phyloP scores from a whole-genome alignment of 2,888 invertebrate genomes.

The Drosophila niveifrons region DNA sequence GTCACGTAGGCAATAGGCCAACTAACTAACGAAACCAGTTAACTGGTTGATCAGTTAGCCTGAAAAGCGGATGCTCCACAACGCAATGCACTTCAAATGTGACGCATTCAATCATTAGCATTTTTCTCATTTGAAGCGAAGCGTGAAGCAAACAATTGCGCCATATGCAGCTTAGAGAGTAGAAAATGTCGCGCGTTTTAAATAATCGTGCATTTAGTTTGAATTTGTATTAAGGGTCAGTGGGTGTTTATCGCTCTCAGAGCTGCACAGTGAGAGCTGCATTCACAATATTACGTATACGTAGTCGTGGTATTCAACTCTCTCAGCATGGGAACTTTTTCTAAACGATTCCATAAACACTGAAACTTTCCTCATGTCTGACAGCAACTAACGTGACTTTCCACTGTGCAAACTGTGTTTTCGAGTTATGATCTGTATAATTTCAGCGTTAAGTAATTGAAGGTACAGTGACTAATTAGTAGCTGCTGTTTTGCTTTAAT shows the following conservation, averaged over 20 bases:
- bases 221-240: constrained; percentile 16
- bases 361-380: background rate
- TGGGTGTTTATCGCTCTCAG: constrained; percentile 9
- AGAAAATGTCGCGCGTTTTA: constrained; percentile 3
- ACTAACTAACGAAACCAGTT: constrained; percentile 61
- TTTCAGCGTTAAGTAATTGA: background rate
- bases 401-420: background rate
- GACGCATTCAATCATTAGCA: constrained; percentile 39
- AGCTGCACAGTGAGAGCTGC: background rate
- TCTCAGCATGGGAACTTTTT: constrained; percentile 10
- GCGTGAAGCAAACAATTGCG: constrained; percentile 26
- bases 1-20: constrained; percentile 70
- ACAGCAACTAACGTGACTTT: background rate
- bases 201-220: background rate
- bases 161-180: constrained; percentile 15
- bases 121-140: constrained; percentile 33
- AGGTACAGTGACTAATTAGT: background rate
- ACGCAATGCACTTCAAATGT: constrained; percentile 14
- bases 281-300: constrained; percentile 11
- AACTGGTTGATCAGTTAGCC: constrained; percentile 18
- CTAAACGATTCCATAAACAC: background rate
- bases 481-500: too few species aligned
- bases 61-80: background rate
- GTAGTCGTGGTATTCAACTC: constrained; percentile 24
- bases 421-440: background rate